Evolutionary conservation across 2,888 invertebrate genomes (phyloP), one percentile per base, ranked within the genome.

Genomic region (Aspidapion aeneum): DNA sequence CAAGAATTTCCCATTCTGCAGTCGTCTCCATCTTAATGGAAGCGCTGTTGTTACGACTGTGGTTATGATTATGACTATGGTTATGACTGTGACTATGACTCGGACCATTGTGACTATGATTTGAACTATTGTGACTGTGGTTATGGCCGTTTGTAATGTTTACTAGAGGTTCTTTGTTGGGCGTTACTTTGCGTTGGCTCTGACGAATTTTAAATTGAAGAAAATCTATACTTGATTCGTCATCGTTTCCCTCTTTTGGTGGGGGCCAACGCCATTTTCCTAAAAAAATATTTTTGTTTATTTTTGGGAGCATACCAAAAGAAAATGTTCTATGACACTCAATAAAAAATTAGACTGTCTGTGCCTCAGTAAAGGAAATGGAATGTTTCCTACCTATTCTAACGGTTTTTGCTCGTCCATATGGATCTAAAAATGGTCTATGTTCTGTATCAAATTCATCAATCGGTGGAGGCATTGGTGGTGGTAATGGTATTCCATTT

Each of bases 181-280:
- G 92, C 1, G 93, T 93, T 19, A 90, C 90, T 76, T 92, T 90
- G 51, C 93, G 82, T 72, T 90, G 89, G 62, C 83, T 82, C 75
- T 94, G 93, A 1, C 93, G 85, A 84, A 94, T 83, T 80, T 95
- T 95, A 73, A 95, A 95, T 70, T 94, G 93, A 63, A 94, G 89
- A 74, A 94, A 94, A 70, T 90, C 90, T 74, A 92, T 93, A 2
- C 88, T 86, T 17, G 85, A 85, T 66, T 90, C 89, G 67, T 86
- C 87, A 12, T 82, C 85, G 21, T 85, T 86, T 1, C 89, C 90
- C 62, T 91, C 90, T 5, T 90, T 89, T 12, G 96, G 96, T 7
- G 98, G 97, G 5, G 98, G 97, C 97, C 97, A 97, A 66, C 93
- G 83, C 96, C 96, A 96, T 80, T 95, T 96, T 1, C 95, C 66